Conservation (phyloP, 2,888 invertebrate species). For the Bunonema sp. region DNA sequence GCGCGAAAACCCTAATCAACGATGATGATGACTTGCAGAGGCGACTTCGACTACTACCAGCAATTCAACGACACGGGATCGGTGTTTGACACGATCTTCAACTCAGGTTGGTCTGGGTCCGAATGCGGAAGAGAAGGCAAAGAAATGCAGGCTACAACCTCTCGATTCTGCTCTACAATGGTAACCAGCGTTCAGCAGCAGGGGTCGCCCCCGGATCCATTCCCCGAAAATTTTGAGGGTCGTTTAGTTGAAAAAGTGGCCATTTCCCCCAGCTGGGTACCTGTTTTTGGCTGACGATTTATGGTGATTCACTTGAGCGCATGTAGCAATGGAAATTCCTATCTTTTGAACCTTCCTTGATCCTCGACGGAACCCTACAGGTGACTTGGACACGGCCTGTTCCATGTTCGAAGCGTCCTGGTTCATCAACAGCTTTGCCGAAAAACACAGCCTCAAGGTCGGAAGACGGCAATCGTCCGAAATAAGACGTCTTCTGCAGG, state of each 20-base stretch:
- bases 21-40: neutral
- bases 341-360: too few species aligned
- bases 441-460: neutral
- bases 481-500: neutral
- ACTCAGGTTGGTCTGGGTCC: slow-evolving; percentile 13
- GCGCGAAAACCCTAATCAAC: too few species aligned
- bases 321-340: too few species aligned
- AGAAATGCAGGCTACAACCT: neutral
- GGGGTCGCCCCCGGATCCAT: too few species aligned
- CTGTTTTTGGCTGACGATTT: too few species aligned
- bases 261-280: too few species aligned
- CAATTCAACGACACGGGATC: slow-evolving; percentile 22
- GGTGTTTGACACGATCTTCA: slow-evolving; percentile 17
- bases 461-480: neutral
- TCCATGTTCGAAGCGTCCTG: slow-evolving; percentile 22
- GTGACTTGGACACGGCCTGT: slow-evolving; percentile 26
- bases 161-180: slow-evolving; percentile 21
- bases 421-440: slow-evolving; percentile 16
- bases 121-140: neutral
- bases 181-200: too few species aligned
- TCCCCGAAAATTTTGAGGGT: too few species aligned
- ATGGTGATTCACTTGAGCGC: too few species aligned
- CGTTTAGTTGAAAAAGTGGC: too few species aligned
- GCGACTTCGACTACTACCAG: slow-evolving; percentile 10
- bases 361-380: too few species aligned